Evolutionary conservation across 1,140 invertebrate genomes (phyloP), one percentile per base, ranked within the genome.

Genomic region (Panulirus ornatus): DNA sequence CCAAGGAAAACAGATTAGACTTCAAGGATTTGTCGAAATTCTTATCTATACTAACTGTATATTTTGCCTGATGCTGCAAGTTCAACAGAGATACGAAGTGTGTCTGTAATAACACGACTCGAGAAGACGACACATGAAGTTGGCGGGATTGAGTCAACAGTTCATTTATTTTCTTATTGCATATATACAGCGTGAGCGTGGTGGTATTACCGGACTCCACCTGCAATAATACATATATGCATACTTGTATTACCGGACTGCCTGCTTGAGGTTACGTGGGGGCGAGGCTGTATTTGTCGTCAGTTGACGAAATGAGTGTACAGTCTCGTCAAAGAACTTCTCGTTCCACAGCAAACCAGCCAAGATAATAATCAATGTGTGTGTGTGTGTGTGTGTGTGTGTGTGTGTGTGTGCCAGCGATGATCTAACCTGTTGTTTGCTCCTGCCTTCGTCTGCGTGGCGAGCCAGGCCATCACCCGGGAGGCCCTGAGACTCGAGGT

Each of bases 401-500:
- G 71, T 75, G 71, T 75, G 71, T 75, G 71, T 75, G 71, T 75
- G 71, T 75, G 71, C 34, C 16, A 1, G 71, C 19, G 2, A 22
- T 22, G 27, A 22, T 63, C 19, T 2, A 22, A 63, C 6, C 9
- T 63, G 8, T 63, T 63, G 27, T 27, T 6, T 16, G 6, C 58
- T 58, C 9, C 22, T 22, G 9, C 27, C 27, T 63, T 63, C 1
- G 27, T 70, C n/a, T 9, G 11, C 36, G 75, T 40, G 9, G 11
- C 19, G 6, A 22, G 11, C 5, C 84, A 88, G 87, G 87, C 87
- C 78, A 88, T 88, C 42, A 88, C 87, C 0, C 27, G 87, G 3
- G 87, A 88, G 38, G 87, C 76, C 19, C 40, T 88, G 40, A 63
- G 87, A 51, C 36, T 63, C 5, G 87, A 88, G 76, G 78, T 88